Base-by-base conservation (phyloP, 2,888 invertebrate genomes). In the Epinotia nisella region DNA sequence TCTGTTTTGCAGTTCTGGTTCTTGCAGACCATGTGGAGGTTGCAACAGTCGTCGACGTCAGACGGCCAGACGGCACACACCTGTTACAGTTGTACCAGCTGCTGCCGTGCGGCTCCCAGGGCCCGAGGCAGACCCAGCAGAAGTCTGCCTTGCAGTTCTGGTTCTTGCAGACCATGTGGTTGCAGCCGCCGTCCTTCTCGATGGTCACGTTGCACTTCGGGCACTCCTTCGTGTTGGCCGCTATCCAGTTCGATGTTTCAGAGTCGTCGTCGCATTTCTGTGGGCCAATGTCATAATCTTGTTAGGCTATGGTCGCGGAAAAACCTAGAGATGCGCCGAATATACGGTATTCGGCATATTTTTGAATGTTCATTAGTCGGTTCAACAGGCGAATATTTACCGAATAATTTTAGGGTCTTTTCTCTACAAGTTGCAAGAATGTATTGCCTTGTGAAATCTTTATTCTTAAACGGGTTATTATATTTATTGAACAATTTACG, bases 141-240 rank as follows among this genome's bases (percentile, higher is more conserved):
- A 99, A 99, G 90, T 99, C 99, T 61, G 98, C 96, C 91, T 98
- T 98, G 91, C 99, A 99, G 90, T 97, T 98, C 93, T 98, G 98
- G 94, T 99, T 99, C 94, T 99, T 99, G 94, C 99, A 99, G 67
- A 98, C 97, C 99, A 99, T 99, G 92, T 99, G 99, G 94, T 99
- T 99, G 91, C 99, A 99, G 65, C 99, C 99, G 75, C 99, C 99
- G 90, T 99, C 98, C 89, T 98, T 98, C 87, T 98, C 98, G 82
- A 98, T 98, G n/a, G 97, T 98, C 64, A 98, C 98, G 90, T 98
- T 98, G 92, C 99, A 99, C 89, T 98, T 98, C 58, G 99, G 99
- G 90, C 99, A 99, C 93, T 99, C 99, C 94, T 99, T 99, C 70
- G 99, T 99, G 93, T 99, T 99, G 39, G 99, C 99, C 72, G 98